Evolutionary conservation across 2,888 invertebrate genomes (phyloP).

Genomic region (Hydrotaea cyrtoneurina): DNA sequence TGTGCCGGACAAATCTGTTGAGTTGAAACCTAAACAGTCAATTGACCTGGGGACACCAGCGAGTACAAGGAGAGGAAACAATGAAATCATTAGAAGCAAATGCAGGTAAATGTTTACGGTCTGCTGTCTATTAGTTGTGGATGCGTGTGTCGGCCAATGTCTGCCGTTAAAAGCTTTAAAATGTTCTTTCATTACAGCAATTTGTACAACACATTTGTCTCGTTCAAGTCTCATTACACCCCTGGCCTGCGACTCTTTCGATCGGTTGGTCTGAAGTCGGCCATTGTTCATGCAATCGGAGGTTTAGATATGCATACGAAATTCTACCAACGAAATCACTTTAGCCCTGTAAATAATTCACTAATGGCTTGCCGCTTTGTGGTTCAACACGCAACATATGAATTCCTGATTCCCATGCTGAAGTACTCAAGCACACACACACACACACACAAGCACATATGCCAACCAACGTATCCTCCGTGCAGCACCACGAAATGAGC

Average conservation of each 20-base stretch:
- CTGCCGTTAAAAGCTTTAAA: slow-evolving; percentile 32
- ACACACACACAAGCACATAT: neutral
- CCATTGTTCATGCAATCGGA: slow-evolving; percentile 46
- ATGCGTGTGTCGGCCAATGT: neutral
- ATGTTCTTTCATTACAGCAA: slow-evolving; percentile 34
- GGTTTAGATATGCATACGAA: slow-evolving; percentile 43
- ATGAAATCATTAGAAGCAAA: neutral
- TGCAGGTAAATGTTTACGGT: neutral
- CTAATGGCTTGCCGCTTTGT: slow-evolving; percentile 57
- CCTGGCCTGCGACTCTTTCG: neutral
- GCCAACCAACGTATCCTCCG: neutral
- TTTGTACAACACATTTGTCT: slow-evolving; percentile 43
- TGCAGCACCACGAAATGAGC: slow-evolving; percentile 2
- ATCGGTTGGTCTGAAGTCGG: slow-evolving; percentile 28
- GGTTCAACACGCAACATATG: slow-evolving; percentile 56
- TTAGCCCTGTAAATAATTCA: slow-evolving; percentile 61
- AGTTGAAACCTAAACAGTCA: neutral
- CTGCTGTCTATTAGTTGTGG: neutral
- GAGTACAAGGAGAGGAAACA: neutral
- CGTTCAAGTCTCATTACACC: slow-evolving; percentile 28
- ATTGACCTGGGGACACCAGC: neutral
- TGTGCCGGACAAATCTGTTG: neutral
- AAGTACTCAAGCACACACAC: too few relatives aligned
- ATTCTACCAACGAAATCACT: slow-evolving; percentile 61
- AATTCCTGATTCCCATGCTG: slow-evolving; percentile 13